Evolutionary conservation across 2,113 vertebrate genomes (phyloP).

Genomic region (Quiscalus mexicanus): DNA sequence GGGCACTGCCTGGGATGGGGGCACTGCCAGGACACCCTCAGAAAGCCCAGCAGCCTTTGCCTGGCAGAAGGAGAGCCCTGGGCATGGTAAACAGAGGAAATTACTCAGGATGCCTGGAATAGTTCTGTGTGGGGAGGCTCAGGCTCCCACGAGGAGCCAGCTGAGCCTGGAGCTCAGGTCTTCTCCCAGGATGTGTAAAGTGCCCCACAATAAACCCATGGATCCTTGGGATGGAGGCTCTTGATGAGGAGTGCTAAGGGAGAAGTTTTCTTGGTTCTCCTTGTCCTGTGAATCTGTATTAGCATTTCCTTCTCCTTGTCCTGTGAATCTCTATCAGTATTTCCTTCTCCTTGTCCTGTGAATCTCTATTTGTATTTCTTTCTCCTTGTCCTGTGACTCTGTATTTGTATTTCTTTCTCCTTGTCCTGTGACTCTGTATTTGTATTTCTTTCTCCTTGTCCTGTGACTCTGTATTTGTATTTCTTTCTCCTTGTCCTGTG

Average conservation of each 20-base stretch:
- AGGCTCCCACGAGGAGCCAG: neutral
- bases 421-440: too few relatives aligned
- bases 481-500: too few relatives aligned
- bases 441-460: too few relatives aligned
- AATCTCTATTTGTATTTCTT: neutral
- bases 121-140: neutral
- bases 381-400: neutral
- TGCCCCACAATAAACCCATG: neutral
- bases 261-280: neutral
- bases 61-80: neutral
- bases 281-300: neutral
- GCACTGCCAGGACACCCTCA: neutral
- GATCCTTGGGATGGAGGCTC: neutral
- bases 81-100: neutral
- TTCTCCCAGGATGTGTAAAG: neutral
- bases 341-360: neutral
- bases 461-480: too few relatives aligned
- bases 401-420: too few relatives aligned
- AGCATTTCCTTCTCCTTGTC: neutral
- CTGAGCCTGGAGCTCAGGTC: neutral
- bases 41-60: neutral
- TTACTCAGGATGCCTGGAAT: neutral
- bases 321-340: too few relatives aligned
- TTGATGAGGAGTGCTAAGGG: fast-evolving
- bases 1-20: too few relatives aligned